Conservation (phyloP, 2,113 vertebrate species). For the Pogona vitticeps region DNA sequence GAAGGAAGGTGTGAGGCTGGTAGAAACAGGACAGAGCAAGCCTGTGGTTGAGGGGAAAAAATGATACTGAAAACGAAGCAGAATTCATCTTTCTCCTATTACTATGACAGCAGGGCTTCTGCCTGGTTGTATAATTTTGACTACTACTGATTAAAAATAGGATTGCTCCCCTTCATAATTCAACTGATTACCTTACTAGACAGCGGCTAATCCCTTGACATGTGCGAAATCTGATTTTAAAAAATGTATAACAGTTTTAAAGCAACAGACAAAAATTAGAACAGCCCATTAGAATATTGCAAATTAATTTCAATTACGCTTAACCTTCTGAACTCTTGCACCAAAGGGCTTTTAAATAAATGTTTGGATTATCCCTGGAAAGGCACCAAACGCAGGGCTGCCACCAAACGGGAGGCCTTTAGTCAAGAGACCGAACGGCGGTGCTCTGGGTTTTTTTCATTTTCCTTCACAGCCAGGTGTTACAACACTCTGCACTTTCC, state of each 20-base stretch:
- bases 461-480: background rate
- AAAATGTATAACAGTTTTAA: background rate
- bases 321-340: background rate
- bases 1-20: too few relatives aligned
- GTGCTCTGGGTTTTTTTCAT: background rate
- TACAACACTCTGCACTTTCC: background rate
- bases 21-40: too few relatives aligned
- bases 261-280: background rate
- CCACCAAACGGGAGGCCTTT: background rate
- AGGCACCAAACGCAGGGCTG: background rate
- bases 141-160: background rate
- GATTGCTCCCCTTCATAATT: conserved; percentile 6
- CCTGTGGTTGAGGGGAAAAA: too few relatives aligned
- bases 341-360: background rate
- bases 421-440: background rate
- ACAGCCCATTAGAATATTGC: background rate
- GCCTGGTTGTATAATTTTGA: background rate
- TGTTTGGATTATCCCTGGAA: background rate
- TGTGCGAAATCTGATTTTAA: background rate
- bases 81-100: background rate
- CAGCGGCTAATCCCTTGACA: background rate
- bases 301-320: background rate
- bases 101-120: background rate
- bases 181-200: background rate
- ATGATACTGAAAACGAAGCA: background rate